Base-by-base conservation (phyloP, 2,797 vertebrate species). In the Sebastes baramenuke region DNA sequence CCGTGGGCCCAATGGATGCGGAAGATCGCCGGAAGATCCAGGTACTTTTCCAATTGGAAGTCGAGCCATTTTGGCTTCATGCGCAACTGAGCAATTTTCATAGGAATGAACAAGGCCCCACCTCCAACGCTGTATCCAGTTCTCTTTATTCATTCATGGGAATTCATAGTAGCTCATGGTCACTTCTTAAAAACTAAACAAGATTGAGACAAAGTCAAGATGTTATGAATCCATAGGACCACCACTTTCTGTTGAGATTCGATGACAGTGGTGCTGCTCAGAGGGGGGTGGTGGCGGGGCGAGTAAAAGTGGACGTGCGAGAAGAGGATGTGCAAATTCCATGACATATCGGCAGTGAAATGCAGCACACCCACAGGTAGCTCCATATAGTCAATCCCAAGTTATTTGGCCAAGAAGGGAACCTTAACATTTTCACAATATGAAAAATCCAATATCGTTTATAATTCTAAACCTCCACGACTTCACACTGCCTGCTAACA, bases 391-490 rank as follows among this genome's bases (percentile, higher is more conserved):
- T 55, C 62, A 56, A 74, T 73, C 58, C 77, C 6, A 30, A 72
- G 74, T 75, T 86, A 88, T 89, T 88, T 77, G 36, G 72, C 71
- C 46, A 49, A 77, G 73, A 80, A 82, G 58, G 54, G 70, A 88
- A 84, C 77, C 79, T 71, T 86, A 89, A 89, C 87, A 90, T 89
- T 90, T 90, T 86, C 88, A 84, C 88, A 87, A 84, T 89, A 84
- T 84, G 90, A 91, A 83, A 91, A 91, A 83, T 88, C 77, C 87
- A 83, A 92, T 90, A 80, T 81, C 62, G 49, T 81, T 91, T 79
- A 88, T 75, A 90, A 81, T 84, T 86, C 80, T 84, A 69, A 81
- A 86, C 67, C 79, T 60, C 68, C 55, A 74, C 10, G 46, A 80
- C 71, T 66, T 86, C 79, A 81, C 72, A n/a, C 66, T 64, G 77